Base-by-base conservation (phyloP, 2,888 invertebrate genomes). In the Cistogaster globosa region DNA sequence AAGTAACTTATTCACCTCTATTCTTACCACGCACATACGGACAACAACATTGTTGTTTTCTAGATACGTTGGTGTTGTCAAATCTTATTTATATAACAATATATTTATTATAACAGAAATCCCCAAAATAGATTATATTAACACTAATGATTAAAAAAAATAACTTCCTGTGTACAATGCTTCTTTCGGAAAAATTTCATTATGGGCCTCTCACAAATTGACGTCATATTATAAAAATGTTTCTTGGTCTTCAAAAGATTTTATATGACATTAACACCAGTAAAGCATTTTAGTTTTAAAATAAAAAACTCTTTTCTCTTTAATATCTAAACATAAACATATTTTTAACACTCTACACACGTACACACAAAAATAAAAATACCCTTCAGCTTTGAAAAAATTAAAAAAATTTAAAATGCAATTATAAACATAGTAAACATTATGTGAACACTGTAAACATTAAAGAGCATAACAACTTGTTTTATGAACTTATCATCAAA, bases 391-490 rank as follows among this genome's bases (percentile, higher is more conserved):
- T 53, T 53, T 53, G 5, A n/a, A 18, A 6, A 51, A 51, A 9
- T 2, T 53, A n/a, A 9, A 53, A 20, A 58, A 14, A 26, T 6
- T 32, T 32, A 20, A 58, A 36, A 51, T 18, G 12, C 48, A 45
- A 32, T 16, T 3, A 76, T 1, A 58, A 76, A 36, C 42, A 45
- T 65, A 18, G 2, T 51, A 14, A 48, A 51, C 7, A 22, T 69
- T 18, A 57, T 65, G 55, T 58, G 26, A 63, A 42, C 6, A 26
- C n/a, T 65, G 18, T 12, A 7, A 58, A 63, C 22, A 65, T 65
- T 45, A 32, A 83, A 65, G 53, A 38, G 18, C 65, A 72, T 83
- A 60, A 55, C 60, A 51, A 60, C 55, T 60, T 57, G 53, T 65
- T 57, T 71, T 60, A 67, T 67, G 12, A 1, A 18, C 2, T 36